Base-by-base conservation (phyloP, 1,140 invertebrate genomes). In the Anagrus nilaparvatae region DNA sequence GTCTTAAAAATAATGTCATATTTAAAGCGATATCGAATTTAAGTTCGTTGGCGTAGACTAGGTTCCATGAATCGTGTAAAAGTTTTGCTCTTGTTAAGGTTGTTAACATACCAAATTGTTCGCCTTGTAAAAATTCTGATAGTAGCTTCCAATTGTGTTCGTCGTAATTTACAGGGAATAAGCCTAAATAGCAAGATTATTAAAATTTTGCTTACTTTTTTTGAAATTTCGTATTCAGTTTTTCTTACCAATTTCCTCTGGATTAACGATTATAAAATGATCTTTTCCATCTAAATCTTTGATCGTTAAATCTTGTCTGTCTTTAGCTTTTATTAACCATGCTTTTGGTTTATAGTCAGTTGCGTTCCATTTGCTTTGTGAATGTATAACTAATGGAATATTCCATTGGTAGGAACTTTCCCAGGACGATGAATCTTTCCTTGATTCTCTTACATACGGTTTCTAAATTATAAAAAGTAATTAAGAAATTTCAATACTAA, bases 131-230 rank as follows among this genome's bases (percentile, higher is more conserved):
- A 54, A 71, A 85, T 2, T 73, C 54, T 0, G 77, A 71, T 3
- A 89, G 55, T 47, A 84, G 71, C 46, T 78, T 73, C 87, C 86
- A 89, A 54, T 87, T 88, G n/a, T 71, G 56, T 5, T 60, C 46
- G 48, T 89, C 86, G 55, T 89, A 89, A 52, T 88, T 87, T 0
- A 89, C 85, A 5, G 82, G 77, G 56, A 81, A 88, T 40, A 85
- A 83, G 2, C 81, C 82, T 78, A 55, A 9, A 28, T 36, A 8
- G n/a, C 9, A 8, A 12, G 4, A 4, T 16, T 5, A 21, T 17
- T 9, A n/a, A 24, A 3, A 12, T 5, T 27, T 12, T 9, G 24
- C 13, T 29, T 2, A 14, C 16, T 20, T 20, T 41, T 1, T 12
- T 23, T 21, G 18, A 31, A 20, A 13, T 32, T 45, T 31, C 5